phyloP scores from a whole-genome alignment of 2,113 vertebrate species.

The Pseudorhombus dupliciocellatus region DNA sequence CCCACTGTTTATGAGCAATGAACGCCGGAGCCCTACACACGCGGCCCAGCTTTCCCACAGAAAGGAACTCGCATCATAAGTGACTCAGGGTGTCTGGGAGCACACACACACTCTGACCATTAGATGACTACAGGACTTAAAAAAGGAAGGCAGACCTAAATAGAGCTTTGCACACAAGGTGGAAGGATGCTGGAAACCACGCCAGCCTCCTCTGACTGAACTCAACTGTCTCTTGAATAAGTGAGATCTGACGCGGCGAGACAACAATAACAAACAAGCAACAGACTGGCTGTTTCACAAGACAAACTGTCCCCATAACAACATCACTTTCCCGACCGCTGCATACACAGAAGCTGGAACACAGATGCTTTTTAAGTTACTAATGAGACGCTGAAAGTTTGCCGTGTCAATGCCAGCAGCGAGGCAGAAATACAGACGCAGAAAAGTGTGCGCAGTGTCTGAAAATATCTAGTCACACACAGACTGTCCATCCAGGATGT shows the following conservation, averaged over 20 bases:
- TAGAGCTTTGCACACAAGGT: conserved; percentile 21
- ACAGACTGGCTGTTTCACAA: conserved; percentile 38
- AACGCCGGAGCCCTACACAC: conserved; percentile 47
- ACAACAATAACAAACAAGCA: conserved; percentile 48
- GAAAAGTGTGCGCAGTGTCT: conserved; percentile 40
- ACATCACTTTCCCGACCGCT: conserved; percentile 21
- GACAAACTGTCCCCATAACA: conserved; percentile 27
- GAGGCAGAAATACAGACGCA: conserved; percentile 47
- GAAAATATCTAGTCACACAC: conserved; percentile 73
- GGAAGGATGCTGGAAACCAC: conserved; percentile 20
- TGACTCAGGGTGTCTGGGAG: conserved; percentile 75
- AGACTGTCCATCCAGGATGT: conserved; percentile 74
- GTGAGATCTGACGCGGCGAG: conserved; percentile 45
- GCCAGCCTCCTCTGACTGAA: conserved; percentile 2
- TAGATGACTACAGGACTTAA: conserved; percentile 61
- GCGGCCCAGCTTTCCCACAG: conserved; percentile 73
- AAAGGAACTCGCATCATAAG: conserved; percentile 59
- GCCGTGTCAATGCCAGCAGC: conserved; percentile 49
- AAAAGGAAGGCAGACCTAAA: conserved; percentile 43
- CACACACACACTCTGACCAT: conserved; percentile 51
- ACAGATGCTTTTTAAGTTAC: conserved; percentile 23
- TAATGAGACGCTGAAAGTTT: conserved; percentile 37
- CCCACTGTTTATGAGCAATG: conserved; percentile 74
- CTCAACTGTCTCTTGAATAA: conserved; percentile 31
- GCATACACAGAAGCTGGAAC: not conserved